A percentile compares a stretch with the other conserved stretches of the same genome.
Conservation (phyloP, 2,113 vertebrate species). For the Cyanocitta stelleri region DNA sequence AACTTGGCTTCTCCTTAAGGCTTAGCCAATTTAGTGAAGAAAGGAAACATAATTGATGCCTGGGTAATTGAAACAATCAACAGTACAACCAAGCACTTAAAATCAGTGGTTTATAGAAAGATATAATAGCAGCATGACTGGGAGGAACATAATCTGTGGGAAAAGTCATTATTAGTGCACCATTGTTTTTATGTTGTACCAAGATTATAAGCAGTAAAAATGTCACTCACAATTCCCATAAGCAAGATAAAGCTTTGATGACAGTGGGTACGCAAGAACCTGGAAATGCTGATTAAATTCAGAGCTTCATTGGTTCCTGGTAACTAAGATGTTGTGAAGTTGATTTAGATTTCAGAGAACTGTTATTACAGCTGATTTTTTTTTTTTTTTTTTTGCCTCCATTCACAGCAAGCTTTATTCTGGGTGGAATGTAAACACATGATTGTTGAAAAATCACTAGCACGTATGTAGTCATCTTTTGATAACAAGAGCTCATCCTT, state of each 20-base stretch:
- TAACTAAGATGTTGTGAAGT: neutral
- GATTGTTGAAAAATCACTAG: neutral
- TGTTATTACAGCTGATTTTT: neutral
- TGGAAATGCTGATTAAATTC: neutral
- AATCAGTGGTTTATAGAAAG: neutral
- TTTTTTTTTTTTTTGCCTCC: neutral
- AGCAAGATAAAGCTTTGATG: neutral
- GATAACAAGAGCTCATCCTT: conserved; percentile 13
- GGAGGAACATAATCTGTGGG: neutral
- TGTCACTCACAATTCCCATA: neutral
- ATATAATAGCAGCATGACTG: neutral
- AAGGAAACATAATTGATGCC: neutral
- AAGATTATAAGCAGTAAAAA: neutral
- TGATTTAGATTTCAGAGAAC: conserved; percentile 3
- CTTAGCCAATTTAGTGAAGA: neutral
- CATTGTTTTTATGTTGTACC: neutral
- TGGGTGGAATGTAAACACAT: neutral
- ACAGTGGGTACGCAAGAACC: neutral
- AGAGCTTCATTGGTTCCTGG: neutral
- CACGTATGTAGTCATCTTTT: neutral
- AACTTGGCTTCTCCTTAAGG: neutral
- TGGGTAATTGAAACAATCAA: neutral
- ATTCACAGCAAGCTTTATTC: neutral
- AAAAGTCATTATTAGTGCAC: neutral
- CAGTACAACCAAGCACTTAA: neutral